These are phyloP conservation scores for Resseliella maxima DNA, from an alignment of 2,888 invertebrate genomes.

Conservation along the genomic window DNA sequence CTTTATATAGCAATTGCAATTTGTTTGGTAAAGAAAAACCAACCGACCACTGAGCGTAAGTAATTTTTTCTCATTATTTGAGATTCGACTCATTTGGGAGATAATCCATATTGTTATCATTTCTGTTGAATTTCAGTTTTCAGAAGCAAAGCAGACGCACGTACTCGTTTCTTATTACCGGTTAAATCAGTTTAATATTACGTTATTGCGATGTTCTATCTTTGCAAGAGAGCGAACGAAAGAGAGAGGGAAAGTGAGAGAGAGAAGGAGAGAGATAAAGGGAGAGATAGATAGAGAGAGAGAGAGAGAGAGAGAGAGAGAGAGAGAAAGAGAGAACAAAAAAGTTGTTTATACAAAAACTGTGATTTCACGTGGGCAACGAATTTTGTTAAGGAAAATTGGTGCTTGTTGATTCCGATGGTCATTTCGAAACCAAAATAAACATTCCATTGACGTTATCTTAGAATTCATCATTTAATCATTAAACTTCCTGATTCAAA, in stretches of 20 bases:
- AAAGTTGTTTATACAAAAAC: too few species aligned
- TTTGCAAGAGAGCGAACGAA: too few species aligned
- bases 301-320: too few species aligned
- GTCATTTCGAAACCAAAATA: background rate
- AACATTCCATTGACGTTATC: background rate
- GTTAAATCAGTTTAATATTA: background rate
- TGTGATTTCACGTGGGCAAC: too few species aligned
- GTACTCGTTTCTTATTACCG: background rate
- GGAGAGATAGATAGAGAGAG: too few species aligned
- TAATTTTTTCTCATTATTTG: conserved; percentile 29
- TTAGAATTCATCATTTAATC: background rate
- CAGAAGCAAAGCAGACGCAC: background rate
- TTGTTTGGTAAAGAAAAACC: conserved; percentile 2
- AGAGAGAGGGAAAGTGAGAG: too few species aligned
- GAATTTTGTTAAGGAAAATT: background rate
- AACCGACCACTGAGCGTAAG: background rate
- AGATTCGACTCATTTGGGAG: background rate
- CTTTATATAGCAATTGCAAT: background rate
- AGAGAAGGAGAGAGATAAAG: too few species aligned
- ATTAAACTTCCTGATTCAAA: background rate
- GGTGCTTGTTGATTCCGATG: background rate
- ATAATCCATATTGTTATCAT: background rate
- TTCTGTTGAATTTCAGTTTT: background rate
- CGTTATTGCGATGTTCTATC: too few species aligned
- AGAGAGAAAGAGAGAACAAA: too few species aligned